Base-by-base conservation (phyloP, 2,888 invertebrate species). In the Sarcophaga rosellei region DNA sequence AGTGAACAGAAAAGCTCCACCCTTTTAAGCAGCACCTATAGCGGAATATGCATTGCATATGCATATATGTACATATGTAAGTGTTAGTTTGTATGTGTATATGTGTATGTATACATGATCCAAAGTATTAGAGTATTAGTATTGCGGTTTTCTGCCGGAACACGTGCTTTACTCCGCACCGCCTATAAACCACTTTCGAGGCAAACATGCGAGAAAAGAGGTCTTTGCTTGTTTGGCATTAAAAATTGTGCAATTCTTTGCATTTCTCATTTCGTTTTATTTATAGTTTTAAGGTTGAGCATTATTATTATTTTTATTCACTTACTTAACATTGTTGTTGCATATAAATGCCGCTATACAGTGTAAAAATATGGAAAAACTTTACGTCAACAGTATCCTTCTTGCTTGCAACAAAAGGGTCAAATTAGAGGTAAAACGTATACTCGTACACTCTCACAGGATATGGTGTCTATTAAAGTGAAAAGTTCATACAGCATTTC, bases 311-410 rank as follows among this genome's bases (percentile, higher is more conserved):
- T 59, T 53, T 69, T 44, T 35, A n/a, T 20, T n/a, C 0, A 21
- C 5, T 35, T 69, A 53, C 59, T 59, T 53, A n/a, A n/a, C 25
- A 53, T 53, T 53, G 53, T 53, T 53, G 53, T 53, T 53, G 53
- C 53, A 15, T 63, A 21, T 23, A 77, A 83, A 73, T 83, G 65
- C 86, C 86, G 86, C 86, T 76, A 15, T 75, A 25, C 65, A 65
- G 53, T 70, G 65, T 53, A 8, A 35, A 35, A 66, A 35, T 69
- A 76, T 65, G 69, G 35, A 80, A 73, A 4, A 83, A 80, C 53
- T 78, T 62, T 86, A 86, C 86, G 86, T 86, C 86, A 86, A 77
- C 81, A 74, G 61, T 86, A 84, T 69, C 86, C 86, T 86, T 86
- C 86, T 57, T 70, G 5, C 17, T 53, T 53, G 12, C 15, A 12